Evolutionary conservation across 2,113 vertebrate genomes (phyloP).

Genomic region (Varanus salvator): DNA sequence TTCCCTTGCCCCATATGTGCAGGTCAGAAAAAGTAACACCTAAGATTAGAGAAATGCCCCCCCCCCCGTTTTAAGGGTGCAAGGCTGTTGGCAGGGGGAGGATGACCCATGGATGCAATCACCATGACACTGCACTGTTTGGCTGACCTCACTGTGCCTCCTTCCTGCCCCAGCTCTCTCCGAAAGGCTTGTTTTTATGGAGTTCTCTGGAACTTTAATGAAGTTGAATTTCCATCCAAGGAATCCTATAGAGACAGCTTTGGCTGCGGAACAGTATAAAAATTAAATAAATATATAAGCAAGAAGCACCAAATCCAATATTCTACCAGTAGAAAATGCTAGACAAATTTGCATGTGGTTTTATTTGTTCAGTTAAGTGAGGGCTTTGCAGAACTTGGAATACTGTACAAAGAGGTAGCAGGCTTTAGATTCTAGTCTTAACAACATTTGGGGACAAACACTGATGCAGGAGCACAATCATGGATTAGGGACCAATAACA

Average conservation of each 20-base stretch:
- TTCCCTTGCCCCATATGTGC: background rate
- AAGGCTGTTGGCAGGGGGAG: background rate
- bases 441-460: background rate
- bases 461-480: background rate
- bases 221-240: background rate
- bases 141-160: no score
- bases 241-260: background rate
- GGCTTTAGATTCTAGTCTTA: background rate
- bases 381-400: background rate
- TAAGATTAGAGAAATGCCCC: background rate
- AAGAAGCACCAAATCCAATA: background rate
- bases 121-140: background rate
- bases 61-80: background rate
- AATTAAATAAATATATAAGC: no score
- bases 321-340: background rate
- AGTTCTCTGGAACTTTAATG: background rate
- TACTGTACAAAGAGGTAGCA: background rate
- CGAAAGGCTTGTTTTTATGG: background rate
- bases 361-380: background rate
- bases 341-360: background rate
- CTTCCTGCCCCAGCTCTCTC: background rate
- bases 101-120: background rate
- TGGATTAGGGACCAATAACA: no score
- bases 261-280: no score
- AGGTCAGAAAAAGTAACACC: background rate